A percentile compares a stretch with the other conserved stretches of the same genome.
These are phyloP conservation scores for Astyanax mexicanus DNA, from an alignment of 2,797 vertebrate species.

Conservation along the genomic window DNA sequence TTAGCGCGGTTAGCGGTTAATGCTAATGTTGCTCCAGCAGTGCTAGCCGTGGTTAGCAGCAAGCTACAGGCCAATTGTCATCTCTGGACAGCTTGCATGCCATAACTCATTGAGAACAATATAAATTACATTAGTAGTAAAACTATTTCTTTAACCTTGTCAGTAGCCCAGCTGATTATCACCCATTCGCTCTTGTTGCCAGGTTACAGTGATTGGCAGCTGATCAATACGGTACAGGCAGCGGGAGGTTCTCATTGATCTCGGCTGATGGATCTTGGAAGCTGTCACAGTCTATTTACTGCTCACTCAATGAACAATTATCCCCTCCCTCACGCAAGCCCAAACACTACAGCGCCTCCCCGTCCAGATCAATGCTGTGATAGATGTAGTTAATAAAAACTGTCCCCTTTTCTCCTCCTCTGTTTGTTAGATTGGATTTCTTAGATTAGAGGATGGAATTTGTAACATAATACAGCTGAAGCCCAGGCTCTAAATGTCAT, in stretches of 20 bases:
- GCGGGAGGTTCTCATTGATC: slow-evolving; percentile 39
- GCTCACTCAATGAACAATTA: slow-evolving; percentile 27
- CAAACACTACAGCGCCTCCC: neutral
- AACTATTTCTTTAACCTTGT: too few relatives aligned
- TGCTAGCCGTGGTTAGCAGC: too few relatives aligned
- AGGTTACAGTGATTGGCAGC: slow-evolving; percentile 52
- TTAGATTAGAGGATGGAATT: neutral
- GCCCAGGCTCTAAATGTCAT: neutral
- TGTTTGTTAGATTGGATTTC: neutral
- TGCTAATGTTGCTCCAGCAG: too few relatives aligned
- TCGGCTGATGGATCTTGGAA: slow-evolving; percentile 44
- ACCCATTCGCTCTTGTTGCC: slow-evolving; percentile 9
- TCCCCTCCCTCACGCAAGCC: neutral
- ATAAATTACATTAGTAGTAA: too few relatives aligned
- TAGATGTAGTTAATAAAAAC: slow-evolving; percentile 6
- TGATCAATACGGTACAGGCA: slow-evolving; percentile 36
- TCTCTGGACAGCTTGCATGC: too few relatives aligned
- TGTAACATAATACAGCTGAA: neutral
- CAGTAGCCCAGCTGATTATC: neutral
- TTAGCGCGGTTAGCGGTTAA: too few relatives aligned
- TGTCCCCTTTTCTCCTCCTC: neutral
- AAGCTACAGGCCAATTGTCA: too few relatives aligned
- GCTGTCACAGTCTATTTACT: slow-evolving; percentile 30
- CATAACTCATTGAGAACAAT: too few relatives aligned
- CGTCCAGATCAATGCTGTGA: neutral